Evolutionary conservation across 2,888 invertebrate genomes (phyloP).

Genomic region (Boloria selene): DNA sequence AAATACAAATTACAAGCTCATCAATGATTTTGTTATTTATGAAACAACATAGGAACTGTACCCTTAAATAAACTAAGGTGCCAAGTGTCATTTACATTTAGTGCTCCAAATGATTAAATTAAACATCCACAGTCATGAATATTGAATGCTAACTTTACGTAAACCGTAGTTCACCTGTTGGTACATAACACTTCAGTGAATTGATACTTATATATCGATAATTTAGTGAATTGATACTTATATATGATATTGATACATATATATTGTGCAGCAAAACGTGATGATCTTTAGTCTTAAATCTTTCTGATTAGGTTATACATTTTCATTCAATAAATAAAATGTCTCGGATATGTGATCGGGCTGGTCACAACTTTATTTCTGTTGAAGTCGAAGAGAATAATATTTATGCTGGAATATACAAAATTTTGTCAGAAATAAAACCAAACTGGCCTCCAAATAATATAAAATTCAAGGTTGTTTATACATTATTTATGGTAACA

Average conservation of each 20-base stretch:
- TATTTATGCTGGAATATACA: conserved; percentile 85
- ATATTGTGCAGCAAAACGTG: conserved; percentile 9
- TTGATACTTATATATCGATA: too few species aligned
- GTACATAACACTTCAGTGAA: too few species aligned
- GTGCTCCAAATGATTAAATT: too few species aligned
- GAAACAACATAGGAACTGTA: too few species aligned
- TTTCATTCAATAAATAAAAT: conserved; percentile 46
- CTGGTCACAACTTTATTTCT: conserved; percentile 77
- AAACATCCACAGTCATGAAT: too few species aligned
- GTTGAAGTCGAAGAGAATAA: conserved; percentile 85
- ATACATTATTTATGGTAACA: not conserved
- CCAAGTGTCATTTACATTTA: too few species aligned
- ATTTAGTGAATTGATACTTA: too few species aligned
- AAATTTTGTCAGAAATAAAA: conserved; percentile 86
- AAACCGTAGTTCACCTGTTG: too few species aligned
- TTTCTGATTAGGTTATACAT: not conserved
- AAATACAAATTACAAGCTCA: too few species aligned
- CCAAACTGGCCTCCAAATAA: conserved; percentile 86
- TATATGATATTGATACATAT: not conserved
- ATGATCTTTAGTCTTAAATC: conserved; percentile 22
- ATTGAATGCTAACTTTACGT: too few species aligned
- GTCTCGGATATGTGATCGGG: conserved; percentile 58
- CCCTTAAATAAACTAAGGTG: too few species aligned
- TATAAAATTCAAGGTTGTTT: conserved; percentile 86
- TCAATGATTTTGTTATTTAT: too few species aligned